phyloP scores from a whole-genome alignment of 2,888 invertebrate genomes.

The Synanthedon tipuliformis region DNA sequence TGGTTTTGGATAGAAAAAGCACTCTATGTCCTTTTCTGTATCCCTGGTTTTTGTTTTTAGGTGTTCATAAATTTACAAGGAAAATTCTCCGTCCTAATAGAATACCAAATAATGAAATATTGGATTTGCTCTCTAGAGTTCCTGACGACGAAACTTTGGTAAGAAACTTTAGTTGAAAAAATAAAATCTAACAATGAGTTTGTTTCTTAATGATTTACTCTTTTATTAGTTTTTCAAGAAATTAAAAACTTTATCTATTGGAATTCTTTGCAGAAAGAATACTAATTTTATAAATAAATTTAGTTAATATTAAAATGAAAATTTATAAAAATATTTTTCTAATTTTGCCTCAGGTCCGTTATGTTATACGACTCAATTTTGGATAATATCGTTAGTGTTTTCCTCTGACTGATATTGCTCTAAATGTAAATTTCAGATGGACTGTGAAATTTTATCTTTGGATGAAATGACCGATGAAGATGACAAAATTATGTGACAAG shows the following conservation, averaged over 20 bases:
- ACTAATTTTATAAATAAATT: no score
- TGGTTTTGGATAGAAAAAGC: no score
- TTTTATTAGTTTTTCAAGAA: no score
- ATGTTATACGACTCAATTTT: no score
- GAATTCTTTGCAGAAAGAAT: no score
- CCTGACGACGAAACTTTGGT: constrained; percentile 94
- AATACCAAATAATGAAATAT: constrained; percentile 93
- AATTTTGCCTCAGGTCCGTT: no score
- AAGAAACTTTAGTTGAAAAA: constrained; percentile 41
- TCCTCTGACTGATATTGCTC: background rate
- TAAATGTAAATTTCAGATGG: constrained; percentile 6
- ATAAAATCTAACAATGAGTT: background rate
- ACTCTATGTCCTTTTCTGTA: no score
- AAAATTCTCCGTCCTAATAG: constrained; percentile 90
- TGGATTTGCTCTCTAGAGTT: constrained; percentile 93
- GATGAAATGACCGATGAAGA: constrained; percentile 37
- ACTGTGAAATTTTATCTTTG: constrained; percentile 36
- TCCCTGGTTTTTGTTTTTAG: constrained; percentile 19
- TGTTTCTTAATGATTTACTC: background rate
- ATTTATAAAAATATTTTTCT: no score
- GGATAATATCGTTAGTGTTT: no score
- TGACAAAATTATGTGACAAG: constrained; percentile 6
- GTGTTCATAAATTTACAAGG: constrained; percentile 90
- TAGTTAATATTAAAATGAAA: no score
- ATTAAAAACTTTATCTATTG: no score